Evolutionary conservation across 2,113 vertebrate species (phyloP).

Genomic region (Rhabdornis inornatus): DNA sequence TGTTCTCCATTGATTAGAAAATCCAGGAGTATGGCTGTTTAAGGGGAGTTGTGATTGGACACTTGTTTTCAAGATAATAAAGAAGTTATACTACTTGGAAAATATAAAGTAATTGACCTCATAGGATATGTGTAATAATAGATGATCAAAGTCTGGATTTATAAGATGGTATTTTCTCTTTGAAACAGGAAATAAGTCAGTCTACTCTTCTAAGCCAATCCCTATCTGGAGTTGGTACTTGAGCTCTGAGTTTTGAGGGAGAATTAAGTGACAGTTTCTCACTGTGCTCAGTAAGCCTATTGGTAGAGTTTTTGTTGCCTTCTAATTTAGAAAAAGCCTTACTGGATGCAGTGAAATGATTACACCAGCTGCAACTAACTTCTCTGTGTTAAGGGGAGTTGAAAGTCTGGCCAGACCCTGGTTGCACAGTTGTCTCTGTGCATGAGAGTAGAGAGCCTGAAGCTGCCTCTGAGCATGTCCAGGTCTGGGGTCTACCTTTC

Average conservation of each 20-base stretch:
- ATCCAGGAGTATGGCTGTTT: neutral
- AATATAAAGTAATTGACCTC: neutral
- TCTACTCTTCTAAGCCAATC: neutral
- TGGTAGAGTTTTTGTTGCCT: neutral
- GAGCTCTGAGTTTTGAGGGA: neutral
- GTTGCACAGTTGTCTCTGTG: neutral
- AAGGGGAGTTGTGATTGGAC: neutral
- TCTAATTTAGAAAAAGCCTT: neutral
- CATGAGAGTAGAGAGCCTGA: neutral
- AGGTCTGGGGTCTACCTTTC: neutral
- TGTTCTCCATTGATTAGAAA: neutral
- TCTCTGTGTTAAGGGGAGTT: neutral
- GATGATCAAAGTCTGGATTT: neutral
- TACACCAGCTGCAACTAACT: neutral
- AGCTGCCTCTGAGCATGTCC: neutral
- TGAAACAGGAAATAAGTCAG: neutral
- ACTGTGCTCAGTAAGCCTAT: neutral
- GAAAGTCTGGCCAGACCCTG: neutral
- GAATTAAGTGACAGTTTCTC: neutral
- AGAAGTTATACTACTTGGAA: neutral
- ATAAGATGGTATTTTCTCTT: neutral
- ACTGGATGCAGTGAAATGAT: neutral
- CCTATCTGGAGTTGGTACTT: neutral
- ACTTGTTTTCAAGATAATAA: neutral
- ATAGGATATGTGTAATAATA: neutral